These are phyloP conservation scores for Lycocerus yunnanus DNA, from an alignment of 2,888 invertebrate species.

Conservation along the genomic window DNA sequence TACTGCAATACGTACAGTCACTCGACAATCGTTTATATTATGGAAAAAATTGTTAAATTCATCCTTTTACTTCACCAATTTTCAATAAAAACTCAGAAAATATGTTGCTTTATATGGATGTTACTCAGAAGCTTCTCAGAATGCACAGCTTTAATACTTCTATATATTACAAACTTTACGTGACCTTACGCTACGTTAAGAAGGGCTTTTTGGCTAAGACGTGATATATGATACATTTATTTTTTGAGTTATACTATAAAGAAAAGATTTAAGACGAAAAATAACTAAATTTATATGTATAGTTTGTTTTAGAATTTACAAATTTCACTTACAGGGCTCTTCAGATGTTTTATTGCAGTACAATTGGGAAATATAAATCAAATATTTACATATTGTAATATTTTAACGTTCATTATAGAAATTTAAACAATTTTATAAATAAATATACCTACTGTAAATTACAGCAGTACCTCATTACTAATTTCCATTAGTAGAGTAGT, in stretches of 20 bases:
- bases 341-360: background rate
- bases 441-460: background rate
- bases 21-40: slow-evolving; percentile 1
- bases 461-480: background rate
- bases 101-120: slow-evolving; percentile 9
- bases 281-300: background rate
- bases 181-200: slow-evolving; percentile 4
- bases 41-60: slow-evolving; percentile 1
- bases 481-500: too few species aligned
- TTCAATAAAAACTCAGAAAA: background rate
- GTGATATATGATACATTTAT: slow-evolving; percentile 15
- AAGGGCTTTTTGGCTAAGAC: slow-evolving; percentile 11
- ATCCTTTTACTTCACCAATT: background rate
- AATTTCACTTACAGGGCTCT: background rate
- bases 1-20: slow-evolving; percentile 3
- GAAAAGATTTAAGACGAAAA: background rate
- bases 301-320: background rate
- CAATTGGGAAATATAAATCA: background rate
- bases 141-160: slow-evolving; percentile 13
- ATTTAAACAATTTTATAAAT: background rate
- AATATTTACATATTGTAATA: too few species aligned
- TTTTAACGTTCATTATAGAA: background rate
- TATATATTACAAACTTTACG: slow-evolving; percentile 10
- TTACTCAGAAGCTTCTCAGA: slow-evolving; percentile 6
- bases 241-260: slow-evolving; percentile 1